Percentiles rank a stretch among this genome's conserved stretches.
phyloP scores from a whole-genome alignment of 2,797 vertebrate species.

The Synaphobranchus kaupii region DNA sequence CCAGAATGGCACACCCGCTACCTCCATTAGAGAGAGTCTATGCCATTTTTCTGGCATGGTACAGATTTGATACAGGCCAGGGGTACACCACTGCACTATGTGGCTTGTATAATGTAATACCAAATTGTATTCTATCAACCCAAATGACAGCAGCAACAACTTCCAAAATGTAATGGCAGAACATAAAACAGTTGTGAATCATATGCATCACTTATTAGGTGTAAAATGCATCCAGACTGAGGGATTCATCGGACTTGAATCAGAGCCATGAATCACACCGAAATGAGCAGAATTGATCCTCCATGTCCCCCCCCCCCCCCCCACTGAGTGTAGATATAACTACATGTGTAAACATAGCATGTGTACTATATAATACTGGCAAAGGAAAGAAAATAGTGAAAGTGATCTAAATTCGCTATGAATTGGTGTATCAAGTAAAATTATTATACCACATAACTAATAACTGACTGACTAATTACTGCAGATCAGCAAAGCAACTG shows the following conservation, averaged over 20 bases:
- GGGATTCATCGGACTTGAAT: neutral
- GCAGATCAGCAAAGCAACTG: neutral
- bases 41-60: no score
- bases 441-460: neutral
- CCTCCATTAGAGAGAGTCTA: no score
- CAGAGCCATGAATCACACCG: neutral
- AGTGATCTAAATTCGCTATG: neutral
- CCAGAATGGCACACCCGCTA: no score
- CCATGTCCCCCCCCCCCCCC: neutral
- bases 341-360: neutral
- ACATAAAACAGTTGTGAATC: neutral
- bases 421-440: neutral
- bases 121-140: neutral
- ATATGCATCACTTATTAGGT: neutral
- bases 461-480: neutral
- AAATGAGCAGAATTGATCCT: neutral
- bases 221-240: neutral
- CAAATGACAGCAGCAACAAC: neutral
- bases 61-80: no score
- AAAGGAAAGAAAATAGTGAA: neutral
- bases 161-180: neutral
- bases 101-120: neutral
- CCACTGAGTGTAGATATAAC: neutral
- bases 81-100: neutral
- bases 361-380: neutral